A percentile compares a stretch with the other conserved stretches of the same genome.
Evolutionary conservation across 2,888 invertebrate species (phyloP).

Genomic region (Lutraria lutraria): DNA sequence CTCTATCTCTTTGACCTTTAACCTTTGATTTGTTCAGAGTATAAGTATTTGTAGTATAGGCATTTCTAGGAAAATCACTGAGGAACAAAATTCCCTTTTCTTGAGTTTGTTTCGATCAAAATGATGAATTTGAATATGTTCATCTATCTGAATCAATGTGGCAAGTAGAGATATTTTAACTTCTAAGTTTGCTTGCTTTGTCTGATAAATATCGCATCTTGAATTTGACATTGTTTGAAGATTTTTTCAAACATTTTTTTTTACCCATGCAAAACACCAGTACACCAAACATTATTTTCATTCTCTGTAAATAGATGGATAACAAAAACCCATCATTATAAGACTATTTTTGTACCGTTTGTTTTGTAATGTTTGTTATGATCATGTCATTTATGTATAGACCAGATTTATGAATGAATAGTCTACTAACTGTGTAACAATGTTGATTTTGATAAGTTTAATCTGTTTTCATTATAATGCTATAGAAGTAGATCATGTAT

Average conservation of each 20-base stretch:
- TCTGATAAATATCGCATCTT: no score
- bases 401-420: background rate
- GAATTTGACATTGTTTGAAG: background rate
- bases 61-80: no score
- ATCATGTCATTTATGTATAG: background rate
- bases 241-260: background rate
- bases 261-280: background rate
- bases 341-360: constrained; percentile 22
- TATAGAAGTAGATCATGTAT: constrained; percentile 33
- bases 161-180: no score
- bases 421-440: background rate
- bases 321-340: constrained; percentile 5
- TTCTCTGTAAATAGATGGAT: background rate
- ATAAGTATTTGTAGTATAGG: no score
- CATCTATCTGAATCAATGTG: no score
- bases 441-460: constrained; percentile 45
- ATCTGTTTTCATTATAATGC: constrained; percentile 38
- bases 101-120: no score
- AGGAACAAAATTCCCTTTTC: no score
- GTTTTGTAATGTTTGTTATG: constrained; percentile 21
- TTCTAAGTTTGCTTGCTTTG: no score
- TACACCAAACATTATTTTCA: background rate
- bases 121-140: no score
- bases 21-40: no score
- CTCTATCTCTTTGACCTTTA: no score